Conservation (phyloP, 2,888 invertebrate species). For the Ypsolopha scabrella region DNA sequence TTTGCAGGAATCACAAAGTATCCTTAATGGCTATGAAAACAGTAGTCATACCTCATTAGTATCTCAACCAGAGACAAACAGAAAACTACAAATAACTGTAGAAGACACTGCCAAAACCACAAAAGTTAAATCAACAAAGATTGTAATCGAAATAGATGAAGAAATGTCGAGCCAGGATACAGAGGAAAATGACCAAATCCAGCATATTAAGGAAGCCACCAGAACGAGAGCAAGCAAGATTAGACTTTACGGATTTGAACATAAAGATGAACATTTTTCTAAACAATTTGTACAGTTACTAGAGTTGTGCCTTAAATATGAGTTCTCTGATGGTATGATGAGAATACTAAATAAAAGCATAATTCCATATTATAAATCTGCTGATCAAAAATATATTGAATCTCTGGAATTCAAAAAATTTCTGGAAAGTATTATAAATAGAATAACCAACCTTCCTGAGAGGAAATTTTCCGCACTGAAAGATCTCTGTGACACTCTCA, state of each 20-base stretch:
- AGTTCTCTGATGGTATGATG: conserved; percentile 28
- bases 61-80: neutral
- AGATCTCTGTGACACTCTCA: conserved; percentile 29
- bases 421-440: conserved; percentile 17
- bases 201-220: too few relatives aligned
- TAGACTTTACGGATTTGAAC: neutral
- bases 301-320: conserved; percentile 24
- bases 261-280: neutral
- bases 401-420: conserved; percentile 22
- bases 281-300: conserved; percentile 24
- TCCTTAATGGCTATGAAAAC: too few relatives aligned
- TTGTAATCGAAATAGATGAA: conserved; percentile 1
- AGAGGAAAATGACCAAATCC: too few relatives aligned
- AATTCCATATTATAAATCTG: conserved; percentile 22
- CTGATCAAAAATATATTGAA: conserved; percentile 21
- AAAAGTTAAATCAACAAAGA: neutral
- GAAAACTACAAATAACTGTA: neutral
- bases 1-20: too few relatives aligned
- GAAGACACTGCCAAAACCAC: neutral
- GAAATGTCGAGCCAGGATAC: neutral
- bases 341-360: conserved; percentile 30
- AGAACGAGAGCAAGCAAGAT: neutral
- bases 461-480: conserved; percentile 35
- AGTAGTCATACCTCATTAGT: too few relatives aligned
- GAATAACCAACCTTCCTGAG: conserved; percentile 23